Evolutionary conservation across 2,797 vertebrate species (phyloP).

Genomic region (Microctenopoma stevenorrisi): DNA sequence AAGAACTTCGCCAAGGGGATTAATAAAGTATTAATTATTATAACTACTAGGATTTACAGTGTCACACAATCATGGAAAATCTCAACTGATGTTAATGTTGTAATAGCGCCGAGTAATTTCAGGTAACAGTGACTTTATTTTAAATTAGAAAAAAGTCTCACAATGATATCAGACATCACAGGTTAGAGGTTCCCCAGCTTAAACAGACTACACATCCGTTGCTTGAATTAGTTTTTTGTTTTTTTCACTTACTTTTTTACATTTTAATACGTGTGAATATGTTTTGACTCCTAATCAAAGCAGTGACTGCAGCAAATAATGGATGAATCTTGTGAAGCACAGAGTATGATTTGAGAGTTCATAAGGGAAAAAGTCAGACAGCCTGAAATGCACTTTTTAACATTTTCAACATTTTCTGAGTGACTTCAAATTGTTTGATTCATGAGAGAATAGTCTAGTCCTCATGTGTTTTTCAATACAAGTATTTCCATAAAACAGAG

Average conservation of each 20-base stretch:
- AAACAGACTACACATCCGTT: conserved; percentile 20
- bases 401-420: conserved; percentile 4
- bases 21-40: too few relatives aligned
- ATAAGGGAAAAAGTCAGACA: neutral
- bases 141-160: conserved; percentile 5
- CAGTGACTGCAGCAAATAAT: neutral
- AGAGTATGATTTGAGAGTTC: conserved; percentile 13
- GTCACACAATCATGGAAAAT: conserved; percentile 12
- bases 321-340: neutral
- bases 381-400: conserved; percentile 1
- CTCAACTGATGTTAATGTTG: conserved; percentile 25
- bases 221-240: conserved; percentile 25
- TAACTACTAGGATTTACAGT: too few relatives aligned
- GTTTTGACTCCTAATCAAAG: conserved; percentile 24
- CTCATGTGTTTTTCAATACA: conserved; percentile 2
- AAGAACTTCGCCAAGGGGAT: too few relatives aligned
- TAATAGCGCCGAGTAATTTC: conserved; percentile 3
- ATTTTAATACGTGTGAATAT: conserved; percentile 14
- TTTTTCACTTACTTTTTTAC: too few relatives aligned
- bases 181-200: conserved; percentile 27
- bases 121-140: conserved; percentile 10
- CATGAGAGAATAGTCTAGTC: conserved; percentile 5
- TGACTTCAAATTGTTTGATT: conserved; percentile 19
- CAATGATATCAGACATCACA: conserved; percentile 31
- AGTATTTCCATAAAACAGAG: conserved; percentile 8